Conservation (phyloP, 2,888 invertebrate genomes). For the Caenorhabditis angaria region DNA sequence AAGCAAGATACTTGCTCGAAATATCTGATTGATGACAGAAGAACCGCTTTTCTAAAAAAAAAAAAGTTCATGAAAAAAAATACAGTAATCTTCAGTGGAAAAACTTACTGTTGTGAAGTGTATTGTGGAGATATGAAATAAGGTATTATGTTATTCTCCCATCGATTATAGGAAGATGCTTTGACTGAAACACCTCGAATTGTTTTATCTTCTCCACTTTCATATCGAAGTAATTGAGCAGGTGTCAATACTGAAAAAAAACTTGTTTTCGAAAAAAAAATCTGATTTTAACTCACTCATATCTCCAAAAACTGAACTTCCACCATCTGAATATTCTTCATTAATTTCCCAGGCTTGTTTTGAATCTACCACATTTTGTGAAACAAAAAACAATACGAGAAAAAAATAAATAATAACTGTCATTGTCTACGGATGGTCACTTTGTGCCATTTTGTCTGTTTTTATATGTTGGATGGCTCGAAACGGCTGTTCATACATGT, state of each 20-base stretch:
- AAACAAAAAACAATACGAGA: neutral
- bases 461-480: neutral
- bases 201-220: constrained; percentile 19
- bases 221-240: constrained; percentile 48
- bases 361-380: neutral
- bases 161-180: constrained; percentile 49
- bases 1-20: constrained; percentile 62
- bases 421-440: constrained; percentile 1
- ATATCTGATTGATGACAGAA: constrained; percentile 46
- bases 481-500: neutral
- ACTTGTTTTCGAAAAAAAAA: neutral
- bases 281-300: constrained; percentile 39
- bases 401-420: neutral
- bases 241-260: constrained; percentile 51
- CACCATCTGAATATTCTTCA: constrained; percentile 17
- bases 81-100: neutral
- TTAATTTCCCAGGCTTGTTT: constrained; percentile 49
- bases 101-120: constrained; percentile 48
- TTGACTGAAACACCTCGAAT: constrained; percentile 50
- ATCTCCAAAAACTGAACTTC: constrained; percentile 45
- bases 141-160: constrained; percentile 60
- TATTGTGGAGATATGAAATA: constrained; percentile 57
- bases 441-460: neutral
- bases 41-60: constrained; percentile 46
- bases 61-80: neutral